Evolutionary conservation across 2,888 invertebrate species (phyloP), one percentile per base, ranked within the genome.

Genomic region (Baccha elongata): DNA sequence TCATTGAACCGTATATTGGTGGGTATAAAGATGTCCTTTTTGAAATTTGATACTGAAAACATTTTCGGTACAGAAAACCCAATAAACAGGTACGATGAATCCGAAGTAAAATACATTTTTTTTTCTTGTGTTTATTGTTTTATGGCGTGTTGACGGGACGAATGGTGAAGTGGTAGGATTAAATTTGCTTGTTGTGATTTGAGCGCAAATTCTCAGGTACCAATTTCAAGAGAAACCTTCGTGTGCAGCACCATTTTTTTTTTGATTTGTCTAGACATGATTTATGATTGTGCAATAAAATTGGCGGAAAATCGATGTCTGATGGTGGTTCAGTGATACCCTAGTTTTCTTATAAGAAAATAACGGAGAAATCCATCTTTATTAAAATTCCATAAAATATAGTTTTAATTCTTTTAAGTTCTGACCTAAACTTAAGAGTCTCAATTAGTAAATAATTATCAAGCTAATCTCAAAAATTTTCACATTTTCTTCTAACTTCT

Each of bases 61-160:
- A 58, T 58, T 58, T 58, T 58, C n/a, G 58, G 58, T 58, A 23
- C 15, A 23, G 37, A 55, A 44, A 13, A 13, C 19, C 8, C 21
- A 58, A 40, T 23, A 58, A 58, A 58, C 58, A 58, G 58, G 58
- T 58, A 58, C 11, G 58, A 58, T 8, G 58, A 58, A 58, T 40
- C 40, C 58, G 5, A 58, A 58, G 13, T 15, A 55, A 40, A 21
- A 37, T 3, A 6, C 29, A 3, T 32, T 8, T 8, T 8, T 32
- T 32, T 32, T 32, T 40, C 10, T 55, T 32, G 13, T 52, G 10
- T 58, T 58, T 58, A 40, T 58, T 58, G 23, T 58, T 40, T 55
- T 58, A 55, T 7, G 40, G 23, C 40, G 40, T 58, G 58, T 40
- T 40, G 37, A 58, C 58, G 15, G n/a, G 40, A 23, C 13, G 50